A percentile compares a stretch with the other conserved stretches of the same genome.
Conservation (phyloP, 2,797 vertebrate genomes). For the Presbytis comata region DNA sequence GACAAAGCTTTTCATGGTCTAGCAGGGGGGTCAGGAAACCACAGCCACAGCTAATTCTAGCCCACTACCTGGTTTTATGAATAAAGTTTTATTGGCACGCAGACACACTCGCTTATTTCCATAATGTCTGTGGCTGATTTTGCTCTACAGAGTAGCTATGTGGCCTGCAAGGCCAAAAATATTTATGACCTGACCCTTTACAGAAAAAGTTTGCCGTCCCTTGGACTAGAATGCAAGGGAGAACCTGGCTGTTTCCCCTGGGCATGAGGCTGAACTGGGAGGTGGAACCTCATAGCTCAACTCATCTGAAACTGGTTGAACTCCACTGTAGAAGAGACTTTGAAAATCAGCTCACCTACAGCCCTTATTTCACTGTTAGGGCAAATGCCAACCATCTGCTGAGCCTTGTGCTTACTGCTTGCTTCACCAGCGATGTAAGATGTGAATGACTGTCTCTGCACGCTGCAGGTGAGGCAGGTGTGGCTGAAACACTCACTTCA, state of each 20-base stretch:
- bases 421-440: neutral
- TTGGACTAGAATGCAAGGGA: neutral
- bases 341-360: fast-evolving
- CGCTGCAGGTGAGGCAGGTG: neutral
- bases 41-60: neutral
- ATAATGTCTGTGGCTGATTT: neutral
- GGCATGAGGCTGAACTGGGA: neutral
- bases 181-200: neutral
- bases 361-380: neutral
- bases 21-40: neutral
- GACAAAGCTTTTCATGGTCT: no score
- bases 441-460: no score
- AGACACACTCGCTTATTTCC: neutral
- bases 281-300: no score
- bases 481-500: neutral
- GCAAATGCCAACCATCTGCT: neutral
- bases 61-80: neutral
- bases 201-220: neutral
- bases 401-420: neutral
- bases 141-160: fast-evolving
- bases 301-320: neutral
- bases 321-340: neutral
- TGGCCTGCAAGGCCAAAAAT: neutral
- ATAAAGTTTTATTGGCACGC: neutral
- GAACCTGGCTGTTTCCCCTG: neutral